A percentile compares a stretch with the other conserved stretches of the same genome.
These are phyloP conservation scores for Dryobates pubescens DNA, from an alignment of 2,797 vertebrate species.

Conservation along the genomic window DNA sequence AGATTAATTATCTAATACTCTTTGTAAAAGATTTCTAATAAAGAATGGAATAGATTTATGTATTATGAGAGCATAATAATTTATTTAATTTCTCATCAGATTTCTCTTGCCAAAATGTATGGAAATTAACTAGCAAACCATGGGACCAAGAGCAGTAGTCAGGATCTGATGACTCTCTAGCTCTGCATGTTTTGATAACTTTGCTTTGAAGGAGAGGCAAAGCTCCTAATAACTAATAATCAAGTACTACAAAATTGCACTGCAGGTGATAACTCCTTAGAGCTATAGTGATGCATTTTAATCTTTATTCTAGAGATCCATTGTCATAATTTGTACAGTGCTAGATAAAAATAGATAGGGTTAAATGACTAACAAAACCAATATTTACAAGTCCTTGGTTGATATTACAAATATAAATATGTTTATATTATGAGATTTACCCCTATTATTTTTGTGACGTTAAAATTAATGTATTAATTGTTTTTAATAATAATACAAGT, in stretches of 20 bases:
- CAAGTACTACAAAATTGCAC: neutral
- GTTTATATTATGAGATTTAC: neutral
- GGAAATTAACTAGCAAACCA: constrained; percentile 58
- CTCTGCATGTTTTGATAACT: neutral
- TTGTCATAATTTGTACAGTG: neutral
- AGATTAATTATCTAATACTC: constrained; percentile 79
- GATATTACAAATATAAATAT: neutral
- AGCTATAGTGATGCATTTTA: neutral
- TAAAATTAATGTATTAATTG: neutral
- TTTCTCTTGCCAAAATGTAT: constrained; percentile 66
- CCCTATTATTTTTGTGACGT: neutral
- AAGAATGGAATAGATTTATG: constrained; percentile 79
- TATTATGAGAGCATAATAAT: constrained; percentile 72
- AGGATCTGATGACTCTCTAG: neutral
- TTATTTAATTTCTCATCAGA: constrained; percentile 76
- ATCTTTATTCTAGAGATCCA: neutral
- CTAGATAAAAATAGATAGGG: neutral
- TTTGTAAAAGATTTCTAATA: constrained; percentile 79
- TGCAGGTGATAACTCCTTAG: neutral
- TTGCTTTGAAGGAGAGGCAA: neutral
- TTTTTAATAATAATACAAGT: neutral
- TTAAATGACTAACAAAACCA: neutral
- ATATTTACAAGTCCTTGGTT: neutral
- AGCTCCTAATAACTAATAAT: neutral
- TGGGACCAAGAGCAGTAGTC: neutral